phyloP scores from a whole-genome alignment of 2,888 invertebrate species.

The Caenorhabditis wallacei region DNA sequence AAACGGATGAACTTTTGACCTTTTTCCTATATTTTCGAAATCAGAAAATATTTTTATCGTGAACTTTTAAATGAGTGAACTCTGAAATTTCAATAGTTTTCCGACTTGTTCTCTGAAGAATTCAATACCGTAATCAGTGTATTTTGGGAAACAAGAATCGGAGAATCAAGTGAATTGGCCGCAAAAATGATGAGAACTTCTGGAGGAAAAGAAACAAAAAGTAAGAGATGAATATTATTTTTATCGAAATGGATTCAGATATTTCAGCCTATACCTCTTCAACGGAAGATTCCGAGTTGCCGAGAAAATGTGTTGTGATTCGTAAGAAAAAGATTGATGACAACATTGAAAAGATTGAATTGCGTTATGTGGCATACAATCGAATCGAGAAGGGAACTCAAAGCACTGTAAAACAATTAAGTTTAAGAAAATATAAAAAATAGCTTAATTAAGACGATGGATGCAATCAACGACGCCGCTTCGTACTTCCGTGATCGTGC shows the following conservation, averaged over 20 bases:
- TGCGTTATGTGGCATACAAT: conserved; percentile 60
- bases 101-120: neutral
- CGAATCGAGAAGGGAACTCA: conserved; percentile 35
- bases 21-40: neutral
- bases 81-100: neutral
- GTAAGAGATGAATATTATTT: neutral
- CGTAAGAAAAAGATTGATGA: conserved; percentile 43
- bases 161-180: conserved; percentile 40
- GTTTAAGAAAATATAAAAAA: neutral
- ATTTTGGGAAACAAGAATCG: conserved; percentile 10
- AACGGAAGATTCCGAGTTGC: conserved; percentile 26
- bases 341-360: conserved; percentile 55
- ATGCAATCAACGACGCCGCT: conserved; percentile 49
- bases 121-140: conserved; percentile 7
- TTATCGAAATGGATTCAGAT: neutral
- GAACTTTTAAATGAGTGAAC: neutral
- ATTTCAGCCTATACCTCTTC: conserved; percentile 10
- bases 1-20: neutral
- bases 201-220: conserved; percentile 47
- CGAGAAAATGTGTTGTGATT: conserved; percentile 56
- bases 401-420: conserved; percentile 19
- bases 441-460: conserved; percentile 42
- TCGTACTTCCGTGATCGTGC: conserved; percentile 51
- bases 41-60: neutral
- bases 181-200: conserved; percentile 45